Evolutionary conservation across 2,113 vertebrate species (phyloP).

Genomic region (Talpa occidentalis): DNA sequence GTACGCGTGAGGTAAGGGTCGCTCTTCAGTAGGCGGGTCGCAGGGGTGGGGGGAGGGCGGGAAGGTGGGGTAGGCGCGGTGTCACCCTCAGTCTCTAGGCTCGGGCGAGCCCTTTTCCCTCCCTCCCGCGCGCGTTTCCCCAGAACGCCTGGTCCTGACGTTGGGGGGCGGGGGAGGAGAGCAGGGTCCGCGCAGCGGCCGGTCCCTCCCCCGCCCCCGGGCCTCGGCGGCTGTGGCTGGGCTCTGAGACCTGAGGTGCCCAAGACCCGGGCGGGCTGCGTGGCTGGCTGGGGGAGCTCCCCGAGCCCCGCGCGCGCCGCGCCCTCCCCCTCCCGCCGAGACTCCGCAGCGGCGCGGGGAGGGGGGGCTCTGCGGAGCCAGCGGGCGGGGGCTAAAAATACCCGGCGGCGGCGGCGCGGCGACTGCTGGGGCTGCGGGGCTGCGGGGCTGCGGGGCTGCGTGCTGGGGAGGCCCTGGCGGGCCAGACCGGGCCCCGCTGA

Average conservation of each 20-base stretch:
- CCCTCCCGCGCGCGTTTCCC: slow-evolving; percentile 46
- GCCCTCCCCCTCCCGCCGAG: slow-evolving; percentile 48
- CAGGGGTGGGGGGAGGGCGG: too few species aligned
- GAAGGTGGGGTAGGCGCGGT: background rate
- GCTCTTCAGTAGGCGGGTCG: background rate
- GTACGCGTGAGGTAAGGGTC: background rate
- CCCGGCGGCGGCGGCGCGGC: slow-evolving; percentile 65
- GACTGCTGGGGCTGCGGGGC: slow-evolving; percentile 30
- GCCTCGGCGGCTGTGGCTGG: slow-evolving; percentile 9
- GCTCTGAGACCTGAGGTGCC: background rate
- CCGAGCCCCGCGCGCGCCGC: background rate
- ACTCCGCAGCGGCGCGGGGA: slow-evolving; percentile 59
- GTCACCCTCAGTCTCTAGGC: background rate
- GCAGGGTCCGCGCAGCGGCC: background rate
- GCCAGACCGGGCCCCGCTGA: slow-evolving; percentile 70
- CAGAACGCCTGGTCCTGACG: slow-evolving; percentile 63
- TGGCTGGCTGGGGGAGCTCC: background rate
- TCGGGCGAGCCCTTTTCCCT: background rate
- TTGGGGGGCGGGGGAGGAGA: slow-evolving; percentile 41
- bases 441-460: background rate
- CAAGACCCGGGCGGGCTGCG: background rate
- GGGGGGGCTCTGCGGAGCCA: slow-evolving; percentile 64
- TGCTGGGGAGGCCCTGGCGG: slow-evolving; percentile 42
- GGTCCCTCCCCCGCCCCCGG: slow-evolving; percentile 31
- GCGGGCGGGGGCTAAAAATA: slow-evolving; percentile 78